These are phyloP conservation scores for Aphelocoma coerulescens DNA, from an alignment of 2,113 vertebrate species.

Conservation along the genomic window DNA sequence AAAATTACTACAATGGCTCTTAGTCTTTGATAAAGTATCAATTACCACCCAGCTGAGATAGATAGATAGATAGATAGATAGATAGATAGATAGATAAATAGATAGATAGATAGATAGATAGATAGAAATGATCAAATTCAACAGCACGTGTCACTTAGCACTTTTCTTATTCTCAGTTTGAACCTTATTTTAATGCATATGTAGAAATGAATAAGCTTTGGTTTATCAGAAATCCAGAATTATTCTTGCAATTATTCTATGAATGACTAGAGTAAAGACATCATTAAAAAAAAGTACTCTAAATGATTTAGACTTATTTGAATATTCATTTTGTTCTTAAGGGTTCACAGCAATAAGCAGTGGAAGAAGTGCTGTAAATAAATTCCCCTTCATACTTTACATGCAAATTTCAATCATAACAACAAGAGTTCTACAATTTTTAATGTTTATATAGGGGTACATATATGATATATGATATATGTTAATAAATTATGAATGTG, in stretches of 20 bases:
- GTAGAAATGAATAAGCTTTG: neutral
- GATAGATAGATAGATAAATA: neutral
- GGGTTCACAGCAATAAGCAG: neutral
- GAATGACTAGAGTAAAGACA: neutral
- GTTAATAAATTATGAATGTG: neutral
- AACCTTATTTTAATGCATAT: neutral
- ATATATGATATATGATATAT: neutral
- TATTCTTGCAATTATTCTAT: neutral
- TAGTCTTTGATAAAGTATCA: neutral
- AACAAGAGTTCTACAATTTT: neutral
- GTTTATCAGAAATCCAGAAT: neutral
- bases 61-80: neutral
- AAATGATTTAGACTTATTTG: neutral
- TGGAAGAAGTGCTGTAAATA: neutral
- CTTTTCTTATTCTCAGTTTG: neutral
- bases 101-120: neutral
- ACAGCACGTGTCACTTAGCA: neutral
- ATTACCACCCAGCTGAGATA: neutral
- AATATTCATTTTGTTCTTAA: conserved; percentile 4
- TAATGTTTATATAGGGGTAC: neutral
- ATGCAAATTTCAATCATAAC: neutral
- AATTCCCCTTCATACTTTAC: neutral
- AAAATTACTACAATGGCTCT: neutral
- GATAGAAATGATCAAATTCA: neutral
- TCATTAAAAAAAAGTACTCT: neutral